Percentiles rank a stretch among this genome's conserved stretches.
Evolutionary conservation across 2,797 vertebrate genomes (phyloP).

Genomic region (Mus spretus): DNA sequence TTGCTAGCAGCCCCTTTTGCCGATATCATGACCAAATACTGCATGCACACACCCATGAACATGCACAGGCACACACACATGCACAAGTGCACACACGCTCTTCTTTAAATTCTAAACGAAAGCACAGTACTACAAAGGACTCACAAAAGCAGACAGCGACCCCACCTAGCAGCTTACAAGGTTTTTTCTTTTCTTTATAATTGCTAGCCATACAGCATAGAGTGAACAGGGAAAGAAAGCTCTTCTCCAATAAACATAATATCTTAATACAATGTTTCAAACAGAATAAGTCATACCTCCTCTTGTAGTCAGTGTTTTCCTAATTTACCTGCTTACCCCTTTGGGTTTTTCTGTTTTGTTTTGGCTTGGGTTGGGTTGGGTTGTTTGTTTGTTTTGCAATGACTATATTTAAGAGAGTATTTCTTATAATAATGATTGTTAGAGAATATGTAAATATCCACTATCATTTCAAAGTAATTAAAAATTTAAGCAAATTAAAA

Average conservation of each 20-base stretch:
- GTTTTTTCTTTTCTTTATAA: background rate
- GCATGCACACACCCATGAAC: background rate
- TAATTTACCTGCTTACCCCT: constrained; percentile 30
- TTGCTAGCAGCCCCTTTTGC: background rate
- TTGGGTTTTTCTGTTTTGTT: background rate
- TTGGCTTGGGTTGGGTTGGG: background rate
- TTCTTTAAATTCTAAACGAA: constrained; percentile 13
- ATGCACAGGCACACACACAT: background rate
- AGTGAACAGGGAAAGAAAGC: background rate
- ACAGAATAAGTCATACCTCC: background rate
- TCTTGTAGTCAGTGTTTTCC: background rate
- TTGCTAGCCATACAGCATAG: background rate
- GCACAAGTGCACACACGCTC: background rate
- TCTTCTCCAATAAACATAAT: background rate
- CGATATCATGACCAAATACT: background rate
- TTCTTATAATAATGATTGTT: constrained; percentile 38
- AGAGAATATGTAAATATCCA: constrained; percentile 11
- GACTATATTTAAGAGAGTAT: background rate
- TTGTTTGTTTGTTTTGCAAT: background rate
- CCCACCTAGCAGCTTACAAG: background rate
- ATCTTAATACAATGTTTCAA: background rate
- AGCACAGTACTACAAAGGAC: background rate
- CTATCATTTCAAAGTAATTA: constrained; percentile 23
- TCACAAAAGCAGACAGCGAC: background rate
- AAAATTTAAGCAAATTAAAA: background rate